Base-by-base conservation (phyloP, 2,888 invertebrate species). In the Meiosimyza decipiens region DNA sequence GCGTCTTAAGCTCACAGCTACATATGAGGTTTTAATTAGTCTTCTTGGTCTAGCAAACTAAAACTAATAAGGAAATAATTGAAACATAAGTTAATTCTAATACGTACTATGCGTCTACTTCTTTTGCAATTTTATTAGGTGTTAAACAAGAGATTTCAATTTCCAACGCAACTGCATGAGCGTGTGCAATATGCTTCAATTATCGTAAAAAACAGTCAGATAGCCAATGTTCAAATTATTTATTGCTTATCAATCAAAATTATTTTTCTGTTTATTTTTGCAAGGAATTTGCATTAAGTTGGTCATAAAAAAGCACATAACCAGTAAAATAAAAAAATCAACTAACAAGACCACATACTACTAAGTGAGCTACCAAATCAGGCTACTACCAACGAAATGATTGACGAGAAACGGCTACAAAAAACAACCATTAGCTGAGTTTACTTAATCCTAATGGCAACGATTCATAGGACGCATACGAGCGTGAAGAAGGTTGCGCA, bases 391-490 rank as follows among this genome's bases (percentile, higher is more conserved):
- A 57, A 28, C 28, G 28, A 9, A 57, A 2, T 28, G 13, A 28
- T 15, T 28, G 28, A 28, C 57, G 28, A 9, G 28, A 9, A 22
- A 2, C 11, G 18, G 7, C 18, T 18, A 18, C 55, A 16, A 57
- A 57, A 57, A 11, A 2, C 13, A 57, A 15, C 18, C 57, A 57
- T 28, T 57, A 15, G 57, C 12, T 28, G 57, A 62, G 40, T 62
- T 64, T 28, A 64, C 51, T 40, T 64, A 64, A 64, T 64, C 64
- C 64, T 64, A 64, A 64, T 64, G 64, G 64, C 51, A 18, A 22
- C 64, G 64, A 51, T 64, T 64, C 64, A 64, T 64, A 52, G 52
- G 64, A 3, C 64, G 28, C 51, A 51, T 6, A 51, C 28, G 12
- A 57, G 28, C 57, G 22, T 57, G 28, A 28, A 22, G 28, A 57